These are phyloP conservation scores for roundworm (Caenorhabditis elegans) DNA, from an alignment of 1,140 invertebrate species.

Conservation along the genomic window DNA sequence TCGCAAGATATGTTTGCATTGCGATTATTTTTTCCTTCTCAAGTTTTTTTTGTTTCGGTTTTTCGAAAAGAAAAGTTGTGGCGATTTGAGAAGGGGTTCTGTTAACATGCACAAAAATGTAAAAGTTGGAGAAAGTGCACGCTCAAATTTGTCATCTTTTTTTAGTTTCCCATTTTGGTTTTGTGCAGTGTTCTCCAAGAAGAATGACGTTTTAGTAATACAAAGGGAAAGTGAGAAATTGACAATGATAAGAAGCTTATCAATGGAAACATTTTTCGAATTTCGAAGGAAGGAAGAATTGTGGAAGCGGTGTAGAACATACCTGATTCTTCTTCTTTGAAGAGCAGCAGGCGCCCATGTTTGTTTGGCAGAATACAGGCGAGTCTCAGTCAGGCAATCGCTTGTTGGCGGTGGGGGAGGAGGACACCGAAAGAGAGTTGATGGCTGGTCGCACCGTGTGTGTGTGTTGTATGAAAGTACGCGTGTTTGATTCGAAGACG, in stretches of 20 bases:
- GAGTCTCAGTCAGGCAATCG: conserved; percentile 23
- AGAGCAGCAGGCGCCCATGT: conserved; percentile 44
- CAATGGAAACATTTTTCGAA: background rate
- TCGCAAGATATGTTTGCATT: background rate
- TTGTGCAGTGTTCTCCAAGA: too few species aligned
- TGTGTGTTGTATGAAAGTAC: conserved; percentile 31
- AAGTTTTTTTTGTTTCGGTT: background rate
- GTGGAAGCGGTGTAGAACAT: background rate
- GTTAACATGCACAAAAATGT: background rate
- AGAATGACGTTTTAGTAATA: background rate
- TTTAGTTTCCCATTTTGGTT: background rate
- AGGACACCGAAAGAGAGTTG: conserved; percentile 16
- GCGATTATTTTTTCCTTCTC: background rate
- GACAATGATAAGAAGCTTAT: background rate
- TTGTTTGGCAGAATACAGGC: conserved; percentile 23
- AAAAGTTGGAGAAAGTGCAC: too few species aligned
- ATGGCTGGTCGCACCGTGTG: conserved; percentile 15
- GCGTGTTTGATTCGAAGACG: conserved; percentile 30
- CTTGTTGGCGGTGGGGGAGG: conserved; percentile 1
- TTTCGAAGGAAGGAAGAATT: background rate
- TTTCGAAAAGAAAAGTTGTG: background rate
- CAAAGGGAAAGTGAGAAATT: too few species aligned
- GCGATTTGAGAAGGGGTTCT: background rate
- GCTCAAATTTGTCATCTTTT: background rate
- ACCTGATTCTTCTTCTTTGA: conserved; percentile 42